Conservation (phyloP, 2,797 vertebrate genomes). For the Fringilla coelebs region DNA sequence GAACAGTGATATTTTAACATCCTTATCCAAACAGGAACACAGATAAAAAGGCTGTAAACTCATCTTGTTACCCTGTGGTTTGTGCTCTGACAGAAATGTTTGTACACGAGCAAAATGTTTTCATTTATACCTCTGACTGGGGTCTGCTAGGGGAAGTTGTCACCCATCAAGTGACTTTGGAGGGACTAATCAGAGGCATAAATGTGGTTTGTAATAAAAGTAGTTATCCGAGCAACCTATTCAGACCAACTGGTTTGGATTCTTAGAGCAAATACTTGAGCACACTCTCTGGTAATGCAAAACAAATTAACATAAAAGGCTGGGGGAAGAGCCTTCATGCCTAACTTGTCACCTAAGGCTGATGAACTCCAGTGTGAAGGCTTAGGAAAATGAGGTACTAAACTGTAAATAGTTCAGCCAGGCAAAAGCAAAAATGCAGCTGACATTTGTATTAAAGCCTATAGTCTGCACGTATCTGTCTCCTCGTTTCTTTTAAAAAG, state of each 20-base stretch:
- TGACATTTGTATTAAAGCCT: constrained; percentile 19
- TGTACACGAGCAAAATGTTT: background rate
- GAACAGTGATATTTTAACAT: constrained; percentile 15
- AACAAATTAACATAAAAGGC: background rate
- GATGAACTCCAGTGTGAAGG: background rate
- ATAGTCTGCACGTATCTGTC: background rate
- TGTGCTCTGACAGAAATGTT: background rate
- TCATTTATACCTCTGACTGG: background rate
- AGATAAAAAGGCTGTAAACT: constrained; percentile 17
- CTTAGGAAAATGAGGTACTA: constrained; percentile 6
- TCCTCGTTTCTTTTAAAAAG: background rate
- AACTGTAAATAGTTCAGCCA: background rate
- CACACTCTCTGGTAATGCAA: background rate
- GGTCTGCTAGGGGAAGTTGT: background rate
- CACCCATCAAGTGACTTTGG: background rate
- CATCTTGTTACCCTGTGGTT: background rate
- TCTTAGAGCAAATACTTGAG: background rate
- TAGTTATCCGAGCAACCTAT: background rate
- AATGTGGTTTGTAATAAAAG: background rate
- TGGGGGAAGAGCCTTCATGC: background rate
- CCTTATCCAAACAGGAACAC: background rate
- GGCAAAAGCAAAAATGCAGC: background rate
- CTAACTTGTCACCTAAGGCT: background rate
- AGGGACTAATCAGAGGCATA: background rate
- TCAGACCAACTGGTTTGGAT: accelerated